phyloP scores from a whole-genome alignment of 2,888 invertebrate genomes.

The Phortica okadai region DNA sequence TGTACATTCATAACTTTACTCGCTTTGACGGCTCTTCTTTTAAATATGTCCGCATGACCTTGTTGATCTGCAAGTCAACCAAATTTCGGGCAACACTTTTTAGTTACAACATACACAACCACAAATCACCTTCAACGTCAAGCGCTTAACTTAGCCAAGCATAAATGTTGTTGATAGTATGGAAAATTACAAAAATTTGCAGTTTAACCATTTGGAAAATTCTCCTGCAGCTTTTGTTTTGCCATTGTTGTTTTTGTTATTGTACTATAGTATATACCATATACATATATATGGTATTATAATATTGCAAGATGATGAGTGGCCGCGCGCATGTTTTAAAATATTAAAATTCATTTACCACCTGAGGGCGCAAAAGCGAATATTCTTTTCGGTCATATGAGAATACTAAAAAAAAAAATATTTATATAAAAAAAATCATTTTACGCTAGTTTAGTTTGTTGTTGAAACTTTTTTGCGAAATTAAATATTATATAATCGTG shows the following conservation, averaged over 20 bases:
- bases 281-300: slow-evolving; percentile 37
- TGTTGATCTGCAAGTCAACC: too few species aligned
- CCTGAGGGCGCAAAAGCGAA: slow-evolving; percentile 15
- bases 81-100: too few species aligned
- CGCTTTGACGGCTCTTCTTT: too few species aligned
- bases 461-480: slow-evolving; percentile 14
- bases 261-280: slow-evolving; percentile 37
- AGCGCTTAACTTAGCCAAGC: too few species aligned
- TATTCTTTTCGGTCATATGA: background rate
- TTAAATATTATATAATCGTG: slow-evolving; percentile 6
- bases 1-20: too few species aligned
- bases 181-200: slow-evolving; percentile 1
- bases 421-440: slow-evolving; percentile 11
- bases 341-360: slow-evolving; percentile 30
- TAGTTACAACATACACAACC: background rate
- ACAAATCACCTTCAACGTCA: background rate
- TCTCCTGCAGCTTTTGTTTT: background rate
- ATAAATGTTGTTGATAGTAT: background rate
- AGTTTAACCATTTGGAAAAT: slow-evolving; percentile 22
- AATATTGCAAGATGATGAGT: background rate
- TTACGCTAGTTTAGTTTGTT: slow-evolving; percentile 8
- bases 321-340: slow-evolving; percentile 19
- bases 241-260: slow-evolving; percentile 43
- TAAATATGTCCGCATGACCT: too few species aligned
- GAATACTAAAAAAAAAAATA: background rate